phyloP scores from a whole-genome alignment of 2,113 vertebrate species.

The Todiramphus saurophagus region DNA sequence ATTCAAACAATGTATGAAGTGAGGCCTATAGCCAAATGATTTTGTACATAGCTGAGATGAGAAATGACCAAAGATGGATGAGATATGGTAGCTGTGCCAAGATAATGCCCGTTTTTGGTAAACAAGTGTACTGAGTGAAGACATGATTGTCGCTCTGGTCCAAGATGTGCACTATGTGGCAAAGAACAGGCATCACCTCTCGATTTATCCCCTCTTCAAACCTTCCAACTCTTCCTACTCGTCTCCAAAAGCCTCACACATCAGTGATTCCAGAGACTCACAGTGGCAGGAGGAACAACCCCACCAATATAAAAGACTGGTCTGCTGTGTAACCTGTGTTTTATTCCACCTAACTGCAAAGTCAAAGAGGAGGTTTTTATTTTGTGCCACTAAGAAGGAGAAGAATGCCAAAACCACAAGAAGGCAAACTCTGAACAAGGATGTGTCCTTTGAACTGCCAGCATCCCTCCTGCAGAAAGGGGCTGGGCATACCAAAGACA shows the following conservation, averaged over 20 bases:
- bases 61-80: not conserved
- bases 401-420: not conserved
- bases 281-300: not conserved
- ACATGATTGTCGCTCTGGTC: not conserved
- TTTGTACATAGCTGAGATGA: not conserved
- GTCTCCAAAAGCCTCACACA: not conserved
- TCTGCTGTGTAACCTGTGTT: not conserved
- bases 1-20: not conserved
- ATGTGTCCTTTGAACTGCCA: not conserved
- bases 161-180: not conserved
- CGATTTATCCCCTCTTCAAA: not conserved
- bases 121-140: not conserved
- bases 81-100: not conserved
- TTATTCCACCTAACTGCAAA: not conserved
- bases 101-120: not conserved
- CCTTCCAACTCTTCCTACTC: not conserved
- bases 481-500: not conserved
- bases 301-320: not conserved
- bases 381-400: not conserved
- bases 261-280: not conserved
- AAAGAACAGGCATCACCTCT: not conserved
- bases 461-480: not conserved
- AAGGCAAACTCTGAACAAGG: not conserved
- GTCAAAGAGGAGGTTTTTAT: not conserved
- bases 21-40: not conserved